These are phyloP conservation scores for Stenoptilia bipunctidactyla DNA, from an alignment of 2,888 invertebrate genomes.

Conservation along the genomic window DNA sequence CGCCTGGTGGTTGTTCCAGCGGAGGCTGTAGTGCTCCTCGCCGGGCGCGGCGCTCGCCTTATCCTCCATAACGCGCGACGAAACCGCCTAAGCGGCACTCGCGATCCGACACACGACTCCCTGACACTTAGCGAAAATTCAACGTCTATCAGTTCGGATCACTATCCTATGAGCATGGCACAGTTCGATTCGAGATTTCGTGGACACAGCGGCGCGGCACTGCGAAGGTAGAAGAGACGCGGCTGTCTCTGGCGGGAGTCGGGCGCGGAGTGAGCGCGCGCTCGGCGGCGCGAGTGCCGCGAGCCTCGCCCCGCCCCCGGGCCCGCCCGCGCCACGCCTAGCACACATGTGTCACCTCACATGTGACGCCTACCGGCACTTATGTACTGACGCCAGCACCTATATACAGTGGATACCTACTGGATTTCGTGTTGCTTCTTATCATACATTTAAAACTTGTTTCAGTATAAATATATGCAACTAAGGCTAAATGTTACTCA, in stretches of 20 bases:
- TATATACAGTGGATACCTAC: conserved; percentile 54
- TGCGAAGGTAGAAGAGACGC: conserved; percentile 20
- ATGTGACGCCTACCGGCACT: conserved; percentile 22
- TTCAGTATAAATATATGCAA: neutral
- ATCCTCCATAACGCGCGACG: conserved; percentile 60
- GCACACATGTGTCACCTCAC: conserved; percentile 52
- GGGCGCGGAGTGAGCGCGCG: conserved; percentile 40
- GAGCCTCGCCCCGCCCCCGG: conserved; percentile 21
- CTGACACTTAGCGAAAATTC: conserved; percentile 31
- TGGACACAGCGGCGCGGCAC: no score
- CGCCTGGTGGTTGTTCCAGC: conserved; percentile 94
- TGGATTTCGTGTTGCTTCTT: neutral
- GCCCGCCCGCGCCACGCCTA: conserved; percentile 20
- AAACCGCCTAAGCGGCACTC: conserved; percentile 40
- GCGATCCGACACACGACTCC: no score
- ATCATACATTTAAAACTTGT: neutral
- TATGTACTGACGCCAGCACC: conserved; percentile 46
- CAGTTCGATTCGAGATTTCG: conserved; percentile 23
- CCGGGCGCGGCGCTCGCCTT: conserved; percentile 48
- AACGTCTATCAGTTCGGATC: conserved; percentile 6
- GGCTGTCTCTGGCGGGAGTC: conserved; percentile 40
- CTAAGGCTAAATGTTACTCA: no score
- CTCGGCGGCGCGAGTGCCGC: conserved; percentile 32
- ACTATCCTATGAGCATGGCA: conserved; percentile 13
- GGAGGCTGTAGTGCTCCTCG: conserved; percentile 89